phyloP scores from a whole-genome alignment of 2,797 vertebrate species.

The Poecilia wingei region DNA sequence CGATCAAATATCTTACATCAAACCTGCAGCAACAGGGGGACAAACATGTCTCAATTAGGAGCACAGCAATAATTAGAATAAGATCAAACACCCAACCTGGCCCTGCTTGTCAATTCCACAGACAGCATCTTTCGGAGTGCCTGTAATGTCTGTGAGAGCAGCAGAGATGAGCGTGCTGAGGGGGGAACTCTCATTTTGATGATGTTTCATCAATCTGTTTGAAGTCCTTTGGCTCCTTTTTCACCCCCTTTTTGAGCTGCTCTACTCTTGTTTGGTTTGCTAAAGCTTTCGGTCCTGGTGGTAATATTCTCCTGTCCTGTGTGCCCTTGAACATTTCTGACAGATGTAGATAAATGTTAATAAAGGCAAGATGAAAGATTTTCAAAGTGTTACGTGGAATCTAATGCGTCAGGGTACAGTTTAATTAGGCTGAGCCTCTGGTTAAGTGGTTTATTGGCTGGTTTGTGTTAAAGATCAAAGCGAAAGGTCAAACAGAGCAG shows the following conservation, averaged over 20 bases:
- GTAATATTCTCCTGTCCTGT: slow-evolving; percentile 34
- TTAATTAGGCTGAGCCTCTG: slow-evolving; percentile 32
- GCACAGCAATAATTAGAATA: slow-evolving; percentile 53
- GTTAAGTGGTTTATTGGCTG: slow-evolving; percentile 54
- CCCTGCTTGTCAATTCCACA: slow-evolving; percentile 56
- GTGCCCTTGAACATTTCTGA: slow-evolving; percentile 43
- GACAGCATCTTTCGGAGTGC: slow-evolving; percentile 53
- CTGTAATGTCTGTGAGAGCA: slow-evolving; percentile 52
- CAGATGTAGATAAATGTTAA: slow-evolving; percentile 21
- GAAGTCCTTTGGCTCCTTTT: slow-evolving; percentile 44
- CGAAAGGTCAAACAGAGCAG: slow-evolving; percentile 31
- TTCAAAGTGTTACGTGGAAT: slow-evolving; percentile 20
- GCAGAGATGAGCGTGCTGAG: slow-evolving; percentile 48
- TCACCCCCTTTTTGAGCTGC: slow-evolving; percentile 36
- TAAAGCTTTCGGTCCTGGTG: slow-evolving; percentile 46
- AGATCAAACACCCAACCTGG: slow-evolving; percentile 67
- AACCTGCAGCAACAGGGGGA: slow-evolving; percentile 41
- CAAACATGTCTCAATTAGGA: slow-evolving; percentile 61
- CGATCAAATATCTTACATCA: slow-evolving; percentile 51
- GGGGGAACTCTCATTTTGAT: slow-evolving; percentile 61
- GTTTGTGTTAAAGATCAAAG: slow-evolving; percentile 19
- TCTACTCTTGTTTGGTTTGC: slow-evolving; percentile 47
- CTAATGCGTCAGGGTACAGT: slow-evolving; percentile 30
- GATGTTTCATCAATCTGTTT: slow-evolving; percentile 71
- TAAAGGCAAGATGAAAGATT: slow-evolving; percentile 27